These are phyloP conservation scores for Heliconius ismenius DNA, from an alignment of 2,888 invertebrate species.

Conservation along the genomic window DNA sequence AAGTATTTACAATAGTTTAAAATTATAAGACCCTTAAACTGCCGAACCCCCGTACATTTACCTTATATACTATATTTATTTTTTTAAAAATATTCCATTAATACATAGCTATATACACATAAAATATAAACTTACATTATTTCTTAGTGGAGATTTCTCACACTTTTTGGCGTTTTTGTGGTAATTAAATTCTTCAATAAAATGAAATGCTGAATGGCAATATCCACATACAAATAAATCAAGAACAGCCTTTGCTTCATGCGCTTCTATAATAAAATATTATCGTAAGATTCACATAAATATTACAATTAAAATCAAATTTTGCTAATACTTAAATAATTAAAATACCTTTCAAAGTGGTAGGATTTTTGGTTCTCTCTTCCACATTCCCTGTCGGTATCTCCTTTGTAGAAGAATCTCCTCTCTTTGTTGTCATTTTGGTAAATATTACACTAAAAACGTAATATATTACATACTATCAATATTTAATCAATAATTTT, in stretches of 20 bases:
- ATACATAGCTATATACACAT: too few species aligned
- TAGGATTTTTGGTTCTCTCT: conserved; percentile 84
- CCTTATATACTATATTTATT: too few species aligned
- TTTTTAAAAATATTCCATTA: too few species aligned
- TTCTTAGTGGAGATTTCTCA: conserved; percentile 84
- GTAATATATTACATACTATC: background rate
- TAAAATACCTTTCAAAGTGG: conserved; percentile 81
- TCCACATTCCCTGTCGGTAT: conserved; percentile 80
- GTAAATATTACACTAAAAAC: background rate
- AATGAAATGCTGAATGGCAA: conserved; percentile 90
- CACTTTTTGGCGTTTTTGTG: conserved; percentile 85
- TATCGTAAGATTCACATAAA: conserved; percentile 2
- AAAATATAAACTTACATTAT: conserved; percentile 80
- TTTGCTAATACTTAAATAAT: background rate
- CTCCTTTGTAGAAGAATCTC: conserved; percentile 62
- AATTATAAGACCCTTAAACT: too few species aligned
- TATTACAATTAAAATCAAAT: conserved; percentile 4
- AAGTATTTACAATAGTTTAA: too few species aligned
- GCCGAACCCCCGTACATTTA: too few species aligned
- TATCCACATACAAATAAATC: conserved; percentile 92
- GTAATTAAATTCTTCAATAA: conserved; percentile 88
- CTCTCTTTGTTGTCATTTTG: conserved; percentile 65
- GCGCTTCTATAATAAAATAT: conserved; percentile 81
- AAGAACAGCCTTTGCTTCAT: conserved; percentile 87
- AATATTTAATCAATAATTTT: conserved; percentile 24